Evolutionary conservation across 1,140 invertebrate species (phyloP), one percentile per base, ranked within the genome.

Genomic region (Zophobas morio): DNA sequence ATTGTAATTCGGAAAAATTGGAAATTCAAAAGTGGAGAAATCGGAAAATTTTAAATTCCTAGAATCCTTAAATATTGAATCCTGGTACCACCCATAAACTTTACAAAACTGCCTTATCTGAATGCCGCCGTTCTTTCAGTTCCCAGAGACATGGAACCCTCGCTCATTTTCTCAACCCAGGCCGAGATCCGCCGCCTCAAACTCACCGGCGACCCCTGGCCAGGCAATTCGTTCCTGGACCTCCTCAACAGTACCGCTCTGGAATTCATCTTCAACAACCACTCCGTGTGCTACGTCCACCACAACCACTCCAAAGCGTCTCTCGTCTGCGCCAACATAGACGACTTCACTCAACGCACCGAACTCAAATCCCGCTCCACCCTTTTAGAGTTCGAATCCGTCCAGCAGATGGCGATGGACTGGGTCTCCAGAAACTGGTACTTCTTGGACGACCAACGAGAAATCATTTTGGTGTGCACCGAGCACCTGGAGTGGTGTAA

Each of bases 341-440:
- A 92, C 79, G 87, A 93, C 84, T 86, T 93, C 54, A 84, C 86
- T 20, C 82, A 88, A 40, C 87, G 87, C 79, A 91, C 91, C 88
- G 85, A 86, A 54, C 80, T 93, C 82, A 89, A 89, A 35, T 75
- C 87, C 36, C 90, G 90, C 20, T 85, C 88, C 1, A 86, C 90
- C 74, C 90, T 92, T 81, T 87, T 89, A 3, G 87, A 90, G 76
- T 76, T 91, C 33, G 85, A 89, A 77, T 88, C 90, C 72, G 90
- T 94, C 56, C 90, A 90, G 81, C 90, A 94, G 83, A 86, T 97
- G 57, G 92, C 93, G 1, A 88, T 95, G 75, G 96, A 98, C 86
- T 98, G 96, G 96, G 87, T 97, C 32, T 91, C 93, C 42, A 89
- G 91, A 77, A 96, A 95, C 85, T 93, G 96, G 90, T 98, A 98